These are phyloP conservation scores for Mormyrus iriodes DNA, from an alignment of 2,113 vertebrate genomes.

Conservation along the genomic window DNA sequence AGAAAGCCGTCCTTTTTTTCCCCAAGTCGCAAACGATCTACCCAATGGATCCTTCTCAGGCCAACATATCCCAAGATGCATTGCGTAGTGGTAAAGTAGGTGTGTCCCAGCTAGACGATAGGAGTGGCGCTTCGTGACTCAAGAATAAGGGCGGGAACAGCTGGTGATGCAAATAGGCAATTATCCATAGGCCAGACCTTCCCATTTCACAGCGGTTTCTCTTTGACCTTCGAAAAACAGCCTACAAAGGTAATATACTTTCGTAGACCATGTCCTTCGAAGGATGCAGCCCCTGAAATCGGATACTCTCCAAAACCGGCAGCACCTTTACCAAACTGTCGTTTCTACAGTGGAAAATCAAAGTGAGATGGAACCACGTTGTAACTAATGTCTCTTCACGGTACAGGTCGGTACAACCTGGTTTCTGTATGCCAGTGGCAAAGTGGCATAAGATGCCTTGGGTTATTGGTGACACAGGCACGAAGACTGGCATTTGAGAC, in stretches of 20 bases:
- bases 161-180: background rate
- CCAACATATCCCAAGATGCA: background rate
- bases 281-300: background rate
- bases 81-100: background rate
- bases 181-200: background rate
- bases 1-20: background rate
- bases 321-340: background rate
- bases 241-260: background rate
- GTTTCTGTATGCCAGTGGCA: too few relatives aligned
- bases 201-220: background rate
- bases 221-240: background rate
- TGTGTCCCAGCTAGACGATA: background rate
- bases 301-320: background rate
- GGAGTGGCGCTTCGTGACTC: background rate
- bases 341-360: background rate
- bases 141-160: background rate
- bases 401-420: background rate
- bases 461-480: background rate
- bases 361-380: background rate
- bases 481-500: background rate
- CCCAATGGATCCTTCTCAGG: too few relatives aligned
- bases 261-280: too few relatives aligned
- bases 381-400: background rate
- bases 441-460: background rate
- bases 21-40: background rate